Conservation (phyloP, 1,140 invertebrate genomes). For the Onthophagus taurus region DNA sequence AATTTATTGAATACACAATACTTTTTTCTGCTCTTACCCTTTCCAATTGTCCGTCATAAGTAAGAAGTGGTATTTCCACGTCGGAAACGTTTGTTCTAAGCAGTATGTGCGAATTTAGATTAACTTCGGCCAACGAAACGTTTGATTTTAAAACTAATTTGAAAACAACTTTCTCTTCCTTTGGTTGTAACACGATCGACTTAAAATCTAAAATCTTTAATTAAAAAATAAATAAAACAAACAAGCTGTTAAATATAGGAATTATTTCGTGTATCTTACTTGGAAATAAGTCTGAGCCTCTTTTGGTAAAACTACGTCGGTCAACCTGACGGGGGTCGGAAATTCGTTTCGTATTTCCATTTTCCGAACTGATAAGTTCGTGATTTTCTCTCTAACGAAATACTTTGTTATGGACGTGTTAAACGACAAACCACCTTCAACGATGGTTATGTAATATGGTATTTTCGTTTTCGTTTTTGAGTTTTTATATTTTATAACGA, state of each 20-base stretch:
- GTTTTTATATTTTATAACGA: constrained; percentile 59
- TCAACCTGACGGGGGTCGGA: constrained; percentile 56
- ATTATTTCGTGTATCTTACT: constrained; percentile 30
- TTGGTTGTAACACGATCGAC: constrained; percentile 51
- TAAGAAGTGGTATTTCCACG: constrained; percentile 58
- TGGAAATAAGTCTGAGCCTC: constrained; percentile 53
- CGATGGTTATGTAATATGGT: constrained; percentile 46
- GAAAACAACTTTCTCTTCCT: constrained; percentile 50
- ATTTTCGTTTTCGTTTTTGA: constrained; percentile 48
- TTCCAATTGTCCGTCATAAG: constrained; percentile 63
- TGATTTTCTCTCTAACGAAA: constrained; percentile 42
- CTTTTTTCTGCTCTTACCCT: constrained; percentile 38
- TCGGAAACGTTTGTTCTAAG: constrained; percentile 66
- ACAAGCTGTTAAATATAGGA: neutral
- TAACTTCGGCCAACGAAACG: constrained; percentile 45
- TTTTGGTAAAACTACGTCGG: constrained; percentile 54
- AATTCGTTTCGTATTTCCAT: constrained; percentile 63
- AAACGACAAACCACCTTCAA: constrained; percentile 47
- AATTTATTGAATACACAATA: neutral
- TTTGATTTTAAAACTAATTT: constrained; percentile 46
- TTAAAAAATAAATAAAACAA: constrained; percentile 15
- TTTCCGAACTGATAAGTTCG: constrained; percentile 37
- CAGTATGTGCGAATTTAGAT: constrained; percentile 53
- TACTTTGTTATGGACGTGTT: constrained; percentile 46
- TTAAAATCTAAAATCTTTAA: constrained; percentile 54